Percentiles rank a stretch among this genome's conserved stretches.
phyloP scores from a whole-genome alignment of 2,797 vertebrate species.

The Anguilla anguilla region DNA sequence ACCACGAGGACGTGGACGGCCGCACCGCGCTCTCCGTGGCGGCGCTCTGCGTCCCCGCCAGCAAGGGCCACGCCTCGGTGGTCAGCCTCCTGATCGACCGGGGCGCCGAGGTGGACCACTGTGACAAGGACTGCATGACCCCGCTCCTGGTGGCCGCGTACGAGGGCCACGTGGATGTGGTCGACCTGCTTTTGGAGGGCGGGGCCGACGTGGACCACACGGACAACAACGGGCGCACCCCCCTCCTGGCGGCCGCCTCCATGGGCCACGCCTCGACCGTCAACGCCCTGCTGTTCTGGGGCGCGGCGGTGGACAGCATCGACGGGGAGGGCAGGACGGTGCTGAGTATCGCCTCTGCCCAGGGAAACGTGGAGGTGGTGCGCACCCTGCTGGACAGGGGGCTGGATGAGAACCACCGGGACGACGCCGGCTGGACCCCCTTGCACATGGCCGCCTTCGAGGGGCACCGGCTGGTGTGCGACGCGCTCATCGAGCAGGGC shows the following conservation, averaged over 20 bases:
- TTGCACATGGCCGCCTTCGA: constrained; percentile 97
- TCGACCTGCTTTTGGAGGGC: constrained; percentile 94
- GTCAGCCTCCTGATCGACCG: constrained; percentile 94
- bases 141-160: constrained; percentile 95
- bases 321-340: constrained; percentile 96
- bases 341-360: constrained; percentile 95
- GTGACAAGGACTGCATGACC: constrained; percentile 98
- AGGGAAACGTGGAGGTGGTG: constrained; percentile 98
- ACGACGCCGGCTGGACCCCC: constrained; percentile 97
- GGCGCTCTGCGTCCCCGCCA: constrained; percentile 94
- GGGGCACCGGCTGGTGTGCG: constrained; percentile 92
- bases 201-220: constrained; percentile 97
- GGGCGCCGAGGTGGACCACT: constrained; percentile 94
- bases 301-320: constrained; percentile 95
- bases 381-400: constrained; percentile 98
- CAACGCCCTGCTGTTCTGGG: constrained; percentile 95
- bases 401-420: constrained; percentile 95
- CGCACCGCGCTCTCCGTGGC: constrained; percentile 94
- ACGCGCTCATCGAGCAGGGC: constrained; percentile 97
- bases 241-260: constrained; percentile 95
- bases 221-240: constrained; percentile 93
- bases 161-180: constrained; percentile 96
- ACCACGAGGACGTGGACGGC: constrained; percentile 95
- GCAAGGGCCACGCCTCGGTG: constrained; percentile 93
- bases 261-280: constrained; percentile 97